phyloP scores from a whole-genome alignment of 2,113 vertebrate species.

The Scophthalmus maximus region DNA sequence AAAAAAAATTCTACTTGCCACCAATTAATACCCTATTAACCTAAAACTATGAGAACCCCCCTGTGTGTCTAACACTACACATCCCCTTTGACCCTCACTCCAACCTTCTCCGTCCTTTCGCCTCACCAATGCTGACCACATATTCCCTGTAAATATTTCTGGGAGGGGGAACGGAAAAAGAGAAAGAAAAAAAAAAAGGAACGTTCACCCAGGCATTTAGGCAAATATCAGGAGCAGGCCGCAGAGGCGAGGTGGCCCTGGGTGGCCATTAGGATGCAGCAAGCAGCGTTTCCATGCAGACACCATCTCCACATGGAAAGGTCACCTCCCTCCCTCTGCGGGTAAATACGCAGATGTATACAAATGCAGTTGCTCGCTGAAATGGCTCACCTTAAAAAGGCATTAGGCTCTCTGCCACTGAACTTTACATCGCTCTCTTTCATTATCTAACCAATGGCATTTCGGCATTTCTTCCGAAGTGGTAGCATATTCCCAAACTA shows the following conservation, averaged over 20 bases:
- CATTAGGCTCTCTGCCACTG: constrained; percentile 79
- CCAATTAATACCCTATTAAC: constrained; percentile 19
- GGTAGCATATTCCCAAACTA: constrained; percentile 55
- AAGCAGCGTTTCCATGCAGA: constrained; percentile 79
- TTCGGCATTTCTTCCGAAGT: constrained; percentile 67
- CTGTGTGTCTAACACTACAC: background rate
- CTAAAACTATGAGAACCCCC: background rate
- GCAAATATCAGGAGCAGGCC: constrained; percentile 84
- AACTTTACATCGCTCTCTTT: constrained; percentile 77
- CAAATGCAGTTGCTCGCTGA: constrained; percentile 80
- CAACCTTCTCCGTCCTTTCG: background rate
- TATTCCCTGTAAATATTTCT: constrained; percentile 78
- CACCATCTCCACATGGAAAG: constrained; percentile 83
- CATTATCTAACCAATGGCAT: constrained; percentile 78
- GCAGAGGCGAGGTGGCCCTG: constrained; percentile 78
- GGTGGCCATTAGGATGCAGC: constrained; percentile 86
- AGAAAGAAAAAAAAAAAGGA: constrained; percentile 32
- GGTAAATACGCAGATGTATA: constrained; percentile 86
- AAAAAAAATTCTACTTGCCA: background rate
- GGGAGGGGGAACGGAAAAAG: constrained; percentile 39
- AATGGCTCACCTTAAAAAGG: constrained; percentile 85
- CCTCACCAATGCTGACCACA: constrained; percentile 61
- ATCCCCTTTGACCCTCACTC: background rate
- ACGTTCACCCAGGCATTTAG: constrained; percentile 78
- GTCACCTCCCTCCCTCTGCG: constrained; percentile 81